Percentiles rank a stretch among this genome's conserved stretches.
phyloP scores from a whole-genome alignment of 2,113 vertebrate genomes.

The Myrmophylax atrothorax region DNA sequence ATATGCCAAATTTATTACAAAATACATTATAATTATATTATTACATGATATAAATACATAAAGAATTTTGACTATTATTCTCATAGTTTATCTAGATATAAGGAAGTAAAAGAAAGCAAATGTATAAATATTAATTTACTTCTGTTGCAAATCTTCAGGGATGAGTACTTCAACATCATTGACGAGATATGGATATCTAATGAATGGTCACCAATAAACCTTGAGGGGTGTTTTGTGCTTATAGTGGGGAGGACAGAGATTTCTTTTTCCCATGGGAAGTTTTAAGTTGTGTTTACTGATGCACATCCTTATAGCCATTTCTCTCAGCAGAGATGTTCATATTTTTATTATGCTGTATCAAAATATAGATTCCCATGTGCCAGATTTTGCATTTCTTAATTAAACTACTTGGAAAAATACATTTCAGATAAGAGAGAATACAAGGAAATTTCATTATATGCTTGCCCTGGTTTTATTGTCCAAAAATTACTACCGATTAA shows the following conservation, averaged over 20 bases:
- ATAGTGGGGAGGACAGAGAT: background rate
- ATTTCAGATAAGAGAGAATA: background rate
- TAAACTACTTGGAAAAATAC: background rate
- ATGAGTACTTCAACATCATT: background rate
- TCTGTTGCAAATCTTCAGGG: background rate
- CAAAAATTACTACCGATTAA: background rate
- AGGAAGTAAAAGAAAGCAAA: background rate
- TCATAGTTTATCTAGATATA: background rate
- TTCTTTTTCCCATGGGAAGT: background rate
- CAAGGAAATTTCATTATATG: background rate
- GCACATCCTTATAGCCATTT: background rate
- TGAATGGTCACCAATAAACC: background rate
- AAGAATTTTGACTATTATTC: background rate
- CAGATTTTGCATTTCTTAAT: background rate
- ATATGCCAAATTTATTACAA: background rate
- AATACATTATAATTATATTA: background rate
- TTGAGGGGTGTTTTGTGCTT: background rate
- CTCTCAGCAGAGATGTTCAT: background rate
- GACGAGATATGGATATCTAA: background rate
- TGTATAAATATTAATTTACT: background rate
- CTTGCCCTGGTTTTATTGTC: background rate
- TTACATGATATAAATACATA: background rate
- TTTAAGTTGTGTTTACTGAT: background rate
- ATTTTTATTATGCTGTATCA: background rate
- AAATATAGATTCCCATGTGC: background rate